Evolutionary conservation across 2,113 vertebrate genomes (phyloP), one percentile per base, ranked within the genome.

Genomic region (Atractosteus spatula): DNA sequence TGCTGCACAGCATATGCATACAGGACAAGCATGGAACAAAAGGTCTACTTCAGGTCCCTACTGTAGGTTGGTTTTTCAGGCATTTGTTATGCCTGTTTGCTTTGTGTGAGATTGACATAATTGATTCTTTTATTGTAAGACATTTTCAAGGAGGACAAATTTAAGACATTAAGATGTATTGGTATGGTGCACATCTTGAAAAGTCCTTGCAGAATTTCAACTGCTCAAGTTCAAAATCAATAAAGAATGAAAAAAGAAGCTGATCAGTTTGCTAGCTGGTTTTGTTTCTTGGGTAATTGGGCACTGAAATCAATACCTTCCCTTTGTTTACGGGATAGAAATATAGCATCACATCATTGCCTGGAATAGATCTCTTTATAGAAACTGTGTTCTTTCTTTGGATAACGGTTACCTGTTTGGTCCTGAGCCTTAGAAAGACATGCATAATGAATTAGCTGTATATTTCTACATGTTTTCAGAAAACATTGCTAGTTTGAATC

Each of bases 211-310:
- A 7, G 43, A n/a, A 45, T 66, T 41, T 12, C 64, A 66, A 66
- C 13, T 66, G 63, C 59, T 63, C 57, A 47, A 62, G 64, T 74
- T 72, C n/a, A 71, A 72, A 78, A 76, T 74, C 76, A 76, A 78
- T 76, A 75, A 41, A 45, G 43, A 41, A 45, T 71, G 41, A 41
- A 55, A 70, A 61, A 66, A 55, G 61, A 74, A 14, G 71, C 66
- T 73, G 73, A 82, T 75, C 47, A 78, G 77, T 72, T 55, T 75
- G 70, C 61, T 77, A 69, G 79, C 17, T 71, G 63, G 45, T 82
- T 81, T 79, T 83, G 81, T 87, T 82, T 84, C 79, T 70, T 71
- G 71, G 66, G 77, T 87, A 86, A 86, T 80, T 78, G 76, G 66
- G 68, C 79, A 69, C 74, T 73, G 75, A 75, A 89, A 85, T 87